Conservation (phyloP, 1,140 invertebrate genomes). For the Caerostris darwini region DNA sequence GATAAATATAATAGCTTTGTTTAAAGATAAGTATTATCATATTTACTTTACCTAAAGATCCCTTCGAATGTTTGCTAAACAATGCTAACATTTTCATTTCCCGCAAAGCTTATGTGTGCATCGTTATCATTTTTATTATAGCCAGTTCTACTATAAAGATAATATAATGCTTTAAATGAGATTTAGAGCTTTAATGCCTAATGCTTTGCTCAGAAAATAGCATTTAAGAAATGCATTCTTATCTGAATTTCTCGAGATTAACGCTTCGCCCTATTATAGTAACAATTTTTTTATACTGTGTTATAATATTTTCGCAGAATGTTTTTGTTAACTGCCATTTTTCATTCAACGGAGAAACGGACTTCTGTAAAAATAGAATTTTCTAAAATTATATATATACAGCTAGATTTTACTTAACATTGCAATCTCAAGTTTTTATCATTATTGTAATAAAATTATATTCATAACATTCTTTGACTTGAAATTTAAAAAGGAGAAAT, state of each 20-base stretch:
- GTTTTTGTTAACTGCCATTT: no score
- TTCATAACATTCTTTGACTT: no score
- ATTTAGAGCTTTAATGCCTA: background rate
- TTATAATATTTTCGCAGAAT: no score
- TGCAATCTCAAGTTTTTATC: no score
- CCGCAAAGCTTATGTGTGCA: background rate
- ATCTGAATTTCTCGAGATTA: background rate
- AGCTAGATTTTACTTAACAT: no score
- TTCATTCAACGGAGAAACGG: no score
- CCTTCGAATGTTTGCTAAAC: conserved; percentile 1
- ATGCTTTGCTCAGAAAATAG: background rate
- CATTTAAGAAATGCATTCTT: background rate
- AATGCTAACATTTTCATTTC: conserved; percentile 5
- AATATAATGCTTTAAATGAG: background rate
- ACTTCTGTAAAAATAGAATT: no score
- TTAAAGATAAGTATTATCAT: background rate
- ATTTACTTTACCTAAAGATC: background rate
- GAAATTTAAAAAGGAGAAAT: no score
- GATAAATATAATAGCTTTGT: background rate
- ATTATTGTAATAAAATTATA: no score
- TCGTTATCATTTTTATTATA: conserved; percentile 14
- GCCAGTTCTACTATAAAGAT: background rate
- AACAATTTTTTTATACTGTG: no score
- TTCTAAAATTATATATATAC: no score
- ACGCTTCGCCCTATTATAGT: no score